Base-by-base conservation (phyloP, 2,888 invertebrate genomes). In the Lasius fuliginosus region DNA sequence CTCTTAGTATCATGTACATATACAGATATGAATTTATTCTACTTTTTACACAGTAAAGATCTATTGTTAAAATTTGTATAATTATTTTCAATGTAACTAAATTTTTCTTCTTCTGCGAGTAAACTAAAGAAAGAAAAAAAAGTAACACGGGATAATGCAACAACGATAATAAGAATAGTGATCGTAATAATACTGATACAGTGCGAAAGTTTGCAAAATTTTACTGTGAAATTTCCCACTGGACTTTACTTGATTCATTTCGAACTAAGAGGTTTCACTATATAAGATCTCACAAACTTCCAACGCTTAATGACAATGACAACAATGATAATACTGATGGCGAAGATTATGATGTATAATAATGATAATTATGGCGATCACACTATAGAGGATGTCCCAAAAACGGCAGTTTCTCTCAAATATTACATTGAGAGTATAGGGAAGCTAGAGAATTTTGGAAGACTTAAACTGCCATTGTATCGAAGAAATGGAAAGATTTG, bases 31-130 rank as follows among this genome's bases (percentile, higher is more conserved):
- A 60, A 15, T 67, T 77, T 60, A 79, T 71, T 71, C 79, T 71
- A 79, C 33, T 79, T 79, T 79, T 79, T 79, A 79, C 71, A 79
- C 71, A 79, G 46, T 79, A 71, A 71, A 79, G 79, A 60, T 71
- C 46, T 79, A 79, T 71, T 36, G 9, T 79, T 79, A 79, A 79
- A 71, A 71, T 79, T 23, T 71, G 23, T 71, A 79, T 71, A 79
- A 42, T 23, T 23, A 27, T 23, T 42, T 79, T 58, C 36, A 23
- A 23, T 71, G 15, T 60, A 71, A 79, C 58, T 1, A 18, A 71
- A 69, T 60, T 46, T 46, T 18, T 58, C n/a, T 58, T 27, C 6
- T 68, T 71, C 11, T 12, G n/a, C 23, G 33, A 23, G 1, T 79
- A 46, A 79, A 60, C 11, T 68, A 1, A 79, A 46, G 11, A 40